These are phyloP conservation scores for Euzophera pinguis DNA, from an alignment of 2,888 invertebrate genomes.

Conservation along the genomic window DNA sequence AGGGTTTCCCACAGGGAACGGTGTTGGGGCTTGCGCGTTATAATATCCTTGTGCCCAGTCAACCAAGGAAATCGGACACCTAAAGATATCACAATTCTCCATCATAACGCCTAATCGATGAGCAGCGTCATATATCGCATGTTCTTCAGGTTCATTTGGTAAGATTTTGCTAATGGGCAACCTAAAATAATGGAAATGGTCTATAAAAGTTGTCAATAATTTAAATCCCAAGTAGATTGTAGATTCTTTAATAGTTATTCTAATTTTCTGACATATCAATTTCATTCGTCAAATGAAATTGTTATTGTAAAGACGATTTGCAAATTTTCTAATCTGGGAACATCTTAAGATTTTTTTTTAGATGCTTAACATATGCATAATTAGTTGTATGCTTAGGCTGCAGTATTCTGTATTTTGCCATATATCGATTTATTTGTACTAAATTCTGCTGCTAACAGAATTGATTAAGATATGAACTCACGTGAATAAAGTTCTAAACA, in stretches of 20 bases:
- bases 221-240: too few relatives aligned
- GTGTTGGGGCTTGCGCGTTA: constrained; percentile 57
- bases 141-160: constrained; percentile 82
- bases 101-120: constrained; percentile 64
- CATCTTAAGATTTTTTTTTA: too few relatives aligned
- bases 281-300: too few relatives aligned
- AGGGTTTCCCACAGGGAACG: constrained; percentile 45
- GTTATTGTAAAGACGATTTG: too few relatives aligned
- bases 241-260: too few relatives aligned
- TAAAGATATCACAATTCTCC: constrained; percentile 79
- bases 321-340: too few relatives aligned
- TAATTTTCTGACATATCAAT: too few relatives aligned
- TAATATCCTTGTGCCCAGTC: constrained; percentile 84
- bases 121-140: constrained; percentile 83
- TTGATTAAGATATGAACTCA: constrained; percentile 55
- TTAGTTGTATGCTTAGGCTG: too few relatives aligned
- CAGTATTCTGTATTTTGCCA: too few relatives aligned
- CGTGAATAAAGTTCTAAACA: constrained; percentile 85
- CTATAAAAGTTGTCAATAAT: too few relatives aligned
- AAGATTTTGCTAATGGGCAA: constrained; percentile 83
- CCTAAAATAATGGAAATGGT: constrained; percentile 76
- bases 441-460: neutral
- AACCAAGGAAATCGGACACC: constrained; percentile 85
- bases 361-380: too few relatives aligned
- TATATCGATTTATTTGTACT: neutral